Percentiles rank a stretch among this genome's conserved stretches.
phyloP scores from a whole-genome alignment of 2,888 invertebrate species.

The Plebejus melissa region DNA sequence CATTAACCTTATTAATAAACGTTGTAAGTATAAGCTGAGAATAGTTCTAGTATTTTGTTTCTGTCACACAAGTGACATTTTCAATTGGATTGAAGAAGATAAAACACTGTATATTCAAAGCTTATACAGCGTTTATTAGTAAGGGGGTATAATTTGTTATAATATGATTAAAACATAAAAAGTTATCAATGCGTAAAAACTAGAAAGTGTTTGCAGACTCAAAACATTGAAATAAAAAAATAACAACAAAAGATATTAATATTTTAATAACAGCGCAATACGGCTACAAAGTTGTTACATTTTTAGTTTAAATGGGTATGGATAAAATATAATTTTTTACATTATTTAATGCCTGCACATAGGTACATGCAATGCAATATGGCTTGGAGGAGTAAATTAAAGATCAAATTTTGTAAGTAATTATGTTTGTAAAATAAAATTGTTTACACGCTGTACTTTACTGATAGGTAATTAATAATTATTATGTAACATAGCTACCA shows the following conservation, averaged over 20 bases:
- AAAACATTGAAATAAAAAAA: background rate
- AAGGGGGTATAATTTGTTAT: too few relatives aligned
- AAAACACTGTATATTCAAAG: too few relatives aligned
- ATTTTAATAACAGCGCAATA: background rate
- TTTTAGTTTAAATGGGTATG: background rate
- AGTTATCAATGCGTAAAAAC: background rate
- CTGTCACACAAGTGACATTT: too few relatives aligned
- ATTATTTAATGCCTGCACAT: background rate
- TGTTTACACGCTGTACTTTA: background rate
- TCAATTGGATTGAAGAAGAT: too few relatives aligned
- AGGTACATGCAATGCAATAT: background rate
- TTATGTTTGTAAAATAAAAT: background rate
- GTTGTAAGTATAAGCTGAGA: too few relatives aligned
- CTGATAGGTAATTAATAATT: background rate
- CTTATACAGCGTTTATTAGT: too few relatives aligned
- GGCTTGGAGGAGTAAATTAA: background rate
- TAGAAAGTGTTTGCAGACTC: background rate
- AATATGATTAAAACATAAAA: background rate
- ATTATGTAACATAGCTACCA: background rate
- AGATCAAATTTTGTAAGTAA: background rate
- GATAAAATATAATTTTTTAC: background rate
- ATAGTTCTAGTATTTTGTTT: too few relatives aligned
- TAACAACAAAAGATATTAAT: background rate
- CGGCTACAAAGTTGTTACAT: background rate
- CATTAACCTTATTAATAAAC: too few relatives aligned